These are phyloP conservation scores for Pardalotus punctatus DNA, from an alignment of 2,113 vertebrate species.

Conservation along the genomic window DNA sequence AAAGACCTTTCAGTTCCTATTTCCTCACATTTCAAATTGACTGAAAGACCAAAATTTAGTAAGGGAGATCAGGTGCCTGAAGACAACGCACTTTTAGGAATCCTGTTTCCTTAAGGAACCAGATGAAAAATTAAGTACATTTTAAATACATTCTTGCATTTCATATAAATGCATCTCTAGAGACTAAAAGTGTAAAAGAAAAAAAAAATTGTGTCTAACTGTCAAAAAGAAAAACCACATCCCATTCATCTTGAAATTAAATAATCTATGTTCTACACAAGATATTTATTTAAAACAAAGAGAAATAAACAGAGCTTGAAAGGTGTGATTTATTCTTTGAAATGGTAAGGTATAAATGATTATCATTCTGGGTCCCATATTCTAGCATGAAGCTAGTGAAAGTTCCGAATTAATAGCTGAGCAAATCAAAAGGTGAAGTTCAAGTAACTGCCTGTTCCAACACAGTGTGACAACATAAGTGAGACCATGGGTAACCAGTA, in stretches of 20 bases:
- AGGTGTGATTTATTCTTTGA: neutral
- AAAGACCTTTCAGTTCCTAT: neutral
- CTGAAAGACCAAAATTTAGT: neutral
- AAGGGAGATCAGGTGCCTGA: neutral
- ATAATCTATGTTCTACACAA: neutral
- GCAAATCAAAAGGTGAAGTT: neutral
- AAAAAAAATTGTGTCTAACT: neutral
- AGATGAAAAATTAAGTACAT: neutral
- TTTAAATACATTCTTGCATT: neutral
- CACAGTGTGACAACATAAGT: fast-evolving
- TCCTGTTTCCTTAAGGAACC: neutral
- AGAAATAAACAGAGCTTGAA: neutral
- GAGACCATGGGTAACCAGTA: neutral
- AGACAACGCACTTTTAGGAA: neutral
- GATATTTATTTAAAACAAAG: neutral
- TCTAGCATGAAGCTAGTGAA: neutral
- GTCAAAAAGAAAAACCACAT: neutral
- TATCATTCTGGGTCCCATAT: neutral
- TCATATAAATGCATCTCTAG: neutral
- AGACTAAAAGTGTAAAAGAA: neutral
- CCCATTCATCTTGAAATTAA: neutral
- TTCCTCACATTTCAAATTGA: neutral
- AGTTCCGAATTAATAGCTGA: neutral
- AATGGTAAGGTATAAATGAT: neutral
- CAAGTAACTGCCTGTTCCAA: neutral